Evolutionary conservation across 2,113 vertebrate species (phyloP).

Genomic region (Nothocercus nigrocapillus): DNA sequence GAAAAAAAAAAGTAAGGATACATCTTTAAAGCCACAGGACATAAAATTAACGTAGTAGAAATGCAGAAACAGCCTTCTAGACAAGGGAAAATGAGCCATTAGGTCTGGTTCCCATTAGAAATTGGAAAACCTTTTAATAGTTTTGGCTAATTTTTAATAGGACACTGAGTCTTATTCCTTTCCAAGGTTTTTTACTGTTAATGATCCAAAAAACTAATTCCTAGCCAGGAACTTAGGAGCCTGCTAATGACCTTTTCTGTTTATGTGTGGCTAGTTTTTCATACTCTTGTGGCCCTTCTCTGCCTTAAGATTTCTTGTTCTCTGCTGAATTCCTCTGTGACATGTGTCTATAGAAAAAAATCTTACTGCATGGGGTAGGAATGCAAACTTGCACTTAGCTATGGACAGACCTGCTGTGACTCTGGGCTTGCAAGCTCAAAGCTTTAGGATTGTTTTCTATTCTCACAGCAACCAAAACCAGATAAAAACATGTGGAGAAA

Average conservation of each 20-base stretch:
- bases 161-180: constrained; percentile 32
- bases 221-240: constrained; percentile 32
- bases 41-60: constrained; percentile 16
- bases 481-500: neutral
- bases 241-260: constrained; percentile 61
- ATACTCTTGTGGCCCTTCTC: constrained; percentile 55
- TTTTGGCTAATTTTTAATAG: constrained; percentile 66
- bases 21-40: constrained; percentile 2
- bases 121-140: constrained; percentile 30
- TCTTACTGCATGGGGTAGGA: constrained; percentile 66
- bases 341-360: constrained; percentile 58
- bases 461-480: neutral
- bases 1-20: neutral
- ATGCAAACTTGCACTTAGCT: constrained; percentile 51
- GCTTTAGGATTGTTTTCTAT: constrained; percentile 46
- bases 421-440: constrained; percentile 55
- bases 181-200: constrained; percentile 46
- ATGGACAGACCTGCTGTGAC: constrained; percentile 67
- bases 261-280: constrained; percentile 19
- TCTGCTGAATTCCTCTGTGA: constrained; percentile 71
- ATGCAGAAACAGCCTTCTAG: constrained; percentile 5
- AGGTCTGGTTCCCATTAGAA: constrained; percentile 31
- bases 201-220: constrained; percentile 56
- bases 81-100: constrained; percentile 3
- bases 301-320: constrained; percentile 74